Percentiles rank a stretch among this genome's conserved stretches.
Evolutionary conservation across 2,797 vertebrate species (phyloP).

Genomic region (Cyprinodon diabolis): DNA sequence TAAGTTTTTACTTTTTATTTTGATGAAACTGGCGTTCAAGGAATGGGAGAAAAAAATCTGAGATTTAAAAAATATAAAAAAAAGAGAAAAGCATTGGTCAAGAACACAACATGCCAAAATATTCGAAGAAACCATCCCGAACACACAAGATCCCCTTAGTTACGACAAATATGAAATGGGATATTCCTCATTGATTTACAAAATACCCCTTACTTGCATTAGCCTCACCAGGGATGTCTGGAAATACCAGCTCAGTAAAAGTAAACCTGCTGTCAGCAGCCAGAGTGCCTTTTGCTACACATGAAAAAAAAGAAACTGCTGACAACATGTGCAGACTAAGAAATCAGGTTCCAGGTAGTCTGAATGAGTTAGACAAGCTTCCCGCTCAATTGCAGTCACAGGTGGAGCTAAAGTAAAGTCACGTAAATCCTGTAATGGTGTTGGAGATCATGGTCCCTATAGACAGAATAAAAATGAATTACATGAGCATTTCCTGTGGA

Average conservation of each 20-base stretch:
- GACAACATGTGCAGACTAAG: background rate
- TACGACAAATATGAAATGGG: background rate
- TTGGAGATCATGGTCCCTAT: background rate
- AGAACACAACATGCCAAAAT: too few species aligned
- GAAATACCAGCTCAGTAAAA: background rate
- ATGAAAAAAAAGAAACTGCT: conserved; percentile 1
- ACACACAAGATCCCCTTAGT: background rate
- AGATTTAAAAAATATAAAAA: too few species aligned
- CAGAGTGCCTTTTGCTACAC: conserved; percentile 1
- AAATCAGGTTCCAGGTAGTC: conserved; percentile 1
- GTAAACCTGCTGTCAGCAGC: background rate
- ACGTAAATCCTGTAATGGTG: background rate
- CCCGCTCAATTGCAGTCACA: background rate
- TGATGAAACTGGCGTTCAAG: background rate
- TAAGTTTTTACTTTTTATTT: background rate
- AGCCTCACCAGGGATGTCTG: background rate
- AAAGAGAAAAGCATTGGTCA: too few species aligned
- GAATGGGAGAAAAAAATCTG: too few species aligned
- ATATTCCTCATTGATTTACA: background rate
- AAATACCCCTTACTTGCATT: background rate
- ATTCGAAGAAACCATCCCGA: background rate
- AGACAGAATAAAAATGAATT: background rate
- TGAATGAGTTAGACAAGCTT: background rate
- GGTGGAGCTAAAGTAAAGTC: background rate
- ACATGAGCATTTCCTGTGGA: background rate